Evolutionary conservation across 2,888 invertebrate species (phyloP), one percentile per base, ranked within the genome.

Genomic region (Dromius quadrimaculatus): DNA sequence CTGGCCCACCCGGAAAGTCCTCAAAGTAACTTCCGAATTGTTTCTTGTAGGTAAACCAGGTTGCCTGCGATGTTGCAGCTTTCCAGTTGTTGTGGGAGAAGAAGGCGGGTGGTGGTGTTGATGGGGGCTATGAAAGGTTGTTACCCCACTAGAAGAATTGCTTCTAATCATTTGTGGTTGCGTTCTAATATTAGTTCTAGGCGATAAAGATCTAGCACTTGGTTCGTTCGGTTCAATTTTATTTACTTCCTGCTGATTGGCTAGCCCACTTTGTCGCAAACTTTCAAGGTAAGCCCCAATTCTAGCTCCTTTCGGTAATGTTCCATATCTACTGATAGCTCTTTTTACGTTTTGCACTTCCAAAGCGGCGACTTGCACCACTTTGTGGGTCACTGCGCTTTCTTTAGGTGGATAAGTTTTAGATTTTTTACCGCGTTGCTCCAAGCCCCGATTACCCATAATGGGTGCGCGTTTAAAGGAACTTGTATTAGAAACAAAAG

Each of bases 271-370:
- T 79, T 94, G 93, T 45, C 94, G 88, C 78, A 98, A 86, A 2
- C 97, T 97, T 82, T 98, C 97, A 65, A 98, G 84, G 83, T 95
- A 98, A 3, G 97, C 98, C 23, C 97, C 97, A 76, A 98, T 98
- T 74, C 98, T 88, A 6, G 96, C 96, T 54, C 94, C 97, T 83
- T 98, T 98, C 0, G 98, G 98, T 78, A 98, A 85, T 6, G 98
- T 98, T 13, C 98, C 98, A 81, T 97, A 98, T 20, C 97, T 89
- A 83, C 95, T 97, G 74, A 95, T 95, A 47, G 96, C 96, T 75
- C 95, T 90, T 79, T 95, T 93, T 62, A 97, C 97, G 84, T 97
- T 97, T 84, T 95, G 94, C 74, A 96, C 95, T 83, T 97, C 97
- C 76, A 97, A 85, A 17, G 97, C 95, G 64, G 95, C 97, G 73